These are phyloP conservation scores for Micromys minutus DNA, from an alignment of 2,113 vertebrate species.

Conservation along the genomic window DNA sequence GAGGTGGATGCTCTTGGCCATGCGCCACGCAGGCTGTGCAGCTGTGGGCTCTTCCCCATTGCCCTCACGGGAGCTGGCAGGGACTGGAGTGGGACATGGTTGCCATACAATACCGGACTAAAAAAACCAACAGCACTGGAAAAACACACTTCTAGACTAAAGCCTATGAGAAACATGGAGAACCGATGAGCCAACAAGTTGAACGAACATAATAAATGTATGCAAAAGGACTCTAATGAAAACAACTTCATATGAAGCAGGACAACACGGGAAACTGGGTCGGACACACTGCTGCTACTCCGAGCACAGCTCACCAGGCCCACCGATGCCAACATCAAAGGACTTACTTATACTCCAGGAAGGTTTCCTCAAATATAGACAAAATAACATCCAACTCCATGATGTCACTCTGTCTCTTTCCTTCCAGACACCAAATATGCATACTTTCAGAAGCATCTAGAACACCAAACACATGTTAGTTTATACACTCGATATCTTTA, in stretches of 20 bases:
- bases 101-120: background rate
- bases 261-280: background rate
- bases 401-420: conserved; percentile 76
- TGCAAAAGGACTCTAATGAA: background rate
- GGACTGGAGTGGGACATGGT: no score
- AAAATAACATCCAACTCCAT: conserved; percentile 87
- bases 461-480: conserved; percentile 59
- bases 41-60: background rate
- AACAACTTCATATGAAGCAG: background rate
- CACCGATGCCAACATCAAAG: background rate
- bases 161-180: background rate
- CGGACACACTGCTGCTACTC: background rate
- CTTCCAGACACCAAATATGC: conserved; percentile 79
- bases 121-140: background rate
- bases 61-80: background rate
- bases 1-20: background rate
- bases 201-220: background rate
- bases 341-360: conserved; percentile 85
- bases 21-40: background rate
- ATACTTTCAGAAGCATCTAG: conserved; percentile 61
- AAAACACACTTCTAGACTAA: background rate
- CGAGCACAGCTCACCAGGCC: background rate
- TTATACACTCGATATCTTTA: background rate
- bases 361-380: conserved; percentile 83
- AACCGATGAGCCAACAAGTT: background rate